phyloP scores from a whole-genome alignment of 2,797 vertebrate genomes.

The Poecilia picta region DNA sequence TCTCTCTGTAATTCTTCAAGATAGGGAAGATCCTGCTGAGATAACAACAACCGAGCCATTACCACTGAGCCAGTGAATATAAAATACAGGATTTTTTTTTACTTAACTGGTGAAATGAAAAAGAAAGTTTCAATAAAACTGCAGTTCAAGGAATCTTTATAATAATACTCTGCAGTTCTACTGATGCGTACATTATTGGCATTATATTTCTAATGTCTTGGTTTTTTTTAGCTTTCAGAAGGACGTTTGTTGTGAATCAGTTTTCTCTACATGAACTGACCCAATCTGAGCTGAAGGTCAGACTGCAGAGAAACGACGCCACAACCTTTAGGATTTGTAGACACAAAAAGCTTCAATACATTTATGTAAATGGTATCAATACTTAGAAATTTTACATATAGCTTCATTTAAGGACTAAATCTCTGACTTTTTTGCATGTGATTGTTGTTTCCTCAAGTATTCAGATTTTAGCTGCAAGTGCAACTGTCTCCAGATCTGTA shows the following conservation, averaged over 20 bases:
- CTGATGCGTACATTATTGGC: not conserved
- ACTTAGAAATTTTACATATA: not conserved
- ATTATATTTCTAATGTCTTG: not conserved
- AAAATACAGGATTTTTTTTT: conserved; percentile 29
- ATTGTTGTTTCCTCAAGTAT: not conserved
- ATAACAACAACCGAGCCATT: conserved; percentile 29
- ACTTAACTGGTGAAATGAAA: conserved; percentile 38
- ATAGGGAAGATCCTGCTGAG: conserved; percentile 30
- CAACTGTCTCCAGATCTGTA: not conserved
- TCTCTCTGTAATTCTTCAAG: conserved; percentile 17
- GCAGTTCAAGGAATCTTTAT: not conserved
- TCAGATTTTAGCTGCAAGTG: not conserved
- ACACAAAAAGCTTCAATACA: not conserved
- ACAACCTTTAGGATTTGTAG: not conserved
- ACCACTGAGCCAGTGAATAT: not conserved
- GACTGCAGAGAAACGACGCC: not conserved
- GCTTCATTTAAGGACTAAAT: not conserved
- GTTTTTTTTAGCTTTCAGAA: not conserved
- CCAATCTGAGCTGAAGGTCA: not conserved
- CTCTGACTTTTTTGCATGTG: not conserved
- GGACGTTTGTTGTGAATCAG: not conserved
- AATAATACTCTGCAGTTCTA: not conserved
- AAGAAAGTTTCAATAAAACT: conserved; percentile 11
- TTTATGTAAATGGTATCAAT: not conserved
- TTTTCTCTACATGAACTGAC: not conserved